phyloP scores from a whole-genome alignment of 2,797 vertebrate genomes.

The Eulemur rubriventer region DNA sequence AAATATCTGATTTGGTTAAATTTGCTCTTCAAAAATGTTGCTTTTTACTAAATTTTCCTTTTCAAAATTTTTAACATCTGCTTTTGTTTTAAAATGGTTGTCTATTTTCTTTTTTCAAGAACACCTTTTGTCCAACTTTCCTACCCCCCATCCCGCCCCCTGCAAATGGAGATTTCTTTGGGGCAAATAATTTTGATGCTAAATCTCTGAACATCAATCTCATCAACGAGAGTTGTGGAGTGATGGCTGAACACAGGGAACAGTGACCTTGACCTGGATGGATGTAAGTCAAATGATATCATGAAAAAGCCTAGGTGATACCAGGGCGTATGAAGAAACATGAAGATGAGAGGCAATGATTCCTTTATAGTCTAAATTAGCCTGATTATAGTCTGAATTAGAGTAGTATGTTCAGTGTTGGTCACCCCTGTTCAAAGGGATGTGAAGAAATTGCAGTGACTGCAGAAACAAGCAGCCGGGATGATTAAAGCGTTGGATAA shows the following conservation, averaged over 20 bases:
- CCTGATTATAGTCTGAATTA: slow-evolving; percentile 8
- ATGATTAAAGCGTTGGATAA: slow-evolving; percentile 62
- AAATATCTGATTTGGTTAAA: slow-evolving; percentile 44
- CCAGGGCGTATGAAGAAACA: background rate
- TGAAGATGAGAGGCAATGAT: background rate
- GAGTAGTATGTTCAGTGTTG: background rate
- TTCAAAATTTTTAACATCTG: slow-evolving; percentile 54
- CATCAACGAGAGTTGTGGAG: background rate
- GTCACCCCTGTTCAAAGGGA: slow-evolving; percentile 47
- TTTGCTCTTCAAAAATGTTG: slow-evolving; percentile 13
- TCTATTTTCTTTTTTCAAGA: background rate
- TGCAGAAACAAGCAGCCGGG: background rate
- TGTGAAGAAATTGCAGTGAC: slow-evolving; percentile 37
- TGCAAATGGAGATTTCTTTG: background rate
- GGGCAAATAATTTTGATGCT: background rate
- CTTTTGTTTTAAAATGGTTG: slow-evolving; percentile 60
- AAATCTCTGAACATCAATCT: background rate
- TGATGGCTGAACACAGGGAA: background rate
- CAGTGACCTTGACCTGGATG: background rate
- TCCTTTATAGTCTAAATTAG: slow-evolving; percentile 37
- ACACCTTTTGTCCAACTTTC: slow-evolving; percentile 19
- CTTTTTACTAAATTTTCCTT: slow-evolving; percentile 20
- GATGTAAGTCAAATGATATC: background rate
- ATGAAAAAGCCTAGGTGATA: background rate
- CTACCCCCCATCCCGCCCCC: background rate